Conservation (phyloP, 2,113 vertebrate genomes). For the Sylvilagus bachmani region DNA sequence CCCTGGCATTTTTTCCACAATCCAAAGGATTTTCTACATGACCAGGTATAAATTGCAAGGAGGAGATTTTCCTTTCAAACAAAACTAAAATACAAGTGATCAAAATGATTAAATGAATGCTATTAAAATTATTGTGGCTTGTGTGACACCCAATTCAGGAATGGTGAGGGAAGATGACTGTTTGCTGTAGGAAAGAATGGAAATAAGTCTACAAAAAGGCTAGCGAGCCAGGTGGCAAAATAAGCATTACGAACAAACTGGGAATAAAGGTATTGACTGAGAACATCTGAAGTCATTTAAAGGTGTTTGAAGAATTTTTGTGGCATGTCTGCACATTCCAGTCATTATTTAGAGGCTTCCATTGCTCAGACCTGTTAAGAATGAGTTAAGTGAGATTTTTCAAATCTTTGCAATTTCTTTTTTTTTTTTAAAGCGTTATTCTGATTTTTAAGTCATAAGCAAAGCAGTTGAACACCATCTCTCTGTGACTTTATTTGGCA, state of each 20-base stretch:
- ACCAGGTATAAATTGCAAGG: neutral
- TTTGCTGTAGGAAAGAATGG: slow-evolving; percentile 28
- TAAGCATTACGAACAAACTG: neutral
- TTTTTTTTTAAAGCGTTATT: neutral
- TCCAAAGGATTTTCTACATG: neutral
- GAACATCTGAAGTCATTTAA: slow-evolving; percentile 43
- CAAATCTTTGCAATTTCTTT: neutral
- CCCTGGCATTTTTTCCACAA: neutral
- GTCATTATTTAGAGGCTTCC: slow-evolving; percentile 48
- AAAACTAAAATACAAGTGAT: slow-evolving; percentile 20
- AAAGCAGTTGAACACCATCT: neutral
- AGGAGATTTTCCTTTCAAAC: slow-evolving; percentile 14
- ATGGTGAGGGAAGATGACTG: neutral
- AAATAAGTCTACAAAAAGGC: neutral
- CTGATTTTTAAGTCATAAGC: slow-evolving; percentile 7
- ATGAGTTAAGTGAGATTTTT: slow-evolving; percentile 4
- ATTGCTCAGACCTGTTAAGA: slow-evolving; percentile 29
- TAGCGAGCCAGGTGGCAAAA: neutral
- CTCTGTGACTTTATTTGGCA: slow-evolving; percentile 25
- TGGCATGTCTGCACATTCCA: slow-evolving; percentile 61
- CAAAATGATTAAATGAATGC: neutral
- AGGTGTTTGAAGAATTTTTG: slow-evolving; percentile 52
- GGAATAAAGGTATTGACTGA: slow-evolving; percentile 4
- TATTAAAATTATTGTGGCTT: neutral
- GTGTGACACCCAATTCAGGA: neutral